Conservation (phyloP, 2,113 vertebrate species). For the Xenotilapia leptura region DNA sequence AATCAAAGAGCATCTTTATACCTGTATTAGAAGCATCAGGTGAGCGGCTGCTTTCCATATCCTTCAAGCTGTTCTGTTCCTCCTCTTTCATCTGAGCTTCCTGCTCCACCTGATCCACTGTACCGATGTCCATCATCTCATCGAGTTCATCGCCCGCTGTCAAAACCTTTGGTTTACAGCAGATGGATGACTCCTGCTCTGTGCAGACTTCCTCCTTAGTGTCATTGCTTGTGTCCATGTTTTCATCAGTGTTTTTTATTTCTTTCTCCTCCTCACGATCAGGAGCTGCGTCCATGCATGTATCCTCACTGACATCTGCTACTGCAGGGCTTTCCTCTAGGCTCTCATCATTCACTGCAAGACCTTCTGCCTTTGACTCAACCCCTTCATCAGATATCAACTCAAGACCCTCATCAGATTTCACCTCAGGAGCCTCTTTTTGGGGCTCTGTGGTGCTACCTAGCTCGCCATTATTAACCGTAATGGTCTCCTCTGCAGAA, state of each 20-base stretch:
- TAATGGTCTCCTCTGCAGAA: background rate
- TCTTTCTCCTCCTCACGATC: background rate
- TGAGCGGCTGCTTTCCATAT: background rate
- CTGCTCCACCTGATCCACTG: constrained; percentile 59
- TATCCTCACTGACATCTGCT: background rate
- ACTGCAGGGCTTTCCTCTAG: background rate
- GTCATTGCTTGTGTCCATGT: background rate
- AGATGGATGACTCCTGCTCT: background rate
- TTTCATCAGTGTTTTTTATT: background rate
- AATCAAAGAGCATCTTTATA: background rate
- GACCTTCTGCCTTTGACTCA: background rate
- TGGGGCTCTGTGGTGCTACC: background rate
- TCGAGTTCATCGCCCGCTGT: constrained; percentile 20
- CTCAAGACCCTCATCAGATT: background rate
- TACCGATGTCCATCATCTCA: constrained; percentile 67
- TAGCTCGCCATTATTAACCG: background rate
- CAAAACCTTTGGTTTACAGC: background rate
- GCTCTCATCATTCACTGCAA: background rate
- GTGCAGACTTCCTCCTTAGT: background rate
- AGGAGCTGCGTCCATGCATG: background rate
- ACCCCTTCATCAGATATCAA: background rate
- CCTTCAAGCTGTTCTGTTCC: background rate
- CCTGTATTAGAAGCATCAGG: background rate
- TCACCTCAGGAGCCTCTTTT: background rate
- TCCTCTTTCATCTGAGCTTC: constrained; percentile 61